Evolutionary conservation across 2,888 invertebrate genomes (phyloP).

Genomic region (Drosophila eohydei): DNA sequence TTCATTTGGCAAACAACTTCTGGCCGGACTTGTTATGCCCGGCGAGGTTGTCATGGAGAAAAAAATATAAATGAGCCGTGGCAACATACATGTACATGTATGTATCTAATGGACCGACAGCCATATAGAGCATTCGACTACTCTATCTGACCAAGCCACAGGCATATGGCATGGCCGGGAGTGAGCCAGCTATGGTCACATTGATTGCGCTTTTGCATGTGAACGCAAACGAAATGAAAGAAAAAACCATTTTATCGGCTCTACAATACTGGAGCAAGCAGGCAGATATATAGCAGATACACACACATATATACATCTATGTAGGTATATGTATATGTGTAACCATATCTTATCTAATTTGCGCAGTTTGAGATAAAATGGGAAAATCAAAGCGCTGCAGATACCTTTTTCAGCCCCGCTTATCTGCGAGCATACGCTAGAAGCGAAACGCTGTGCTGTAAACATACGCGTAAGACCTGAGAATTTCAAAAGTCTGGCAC

Average conservation of each 20-base stretch:
- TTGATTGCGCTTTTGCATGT: constrained; percentile 49
- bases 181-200: not conserved
- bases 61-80: constrained; percentile 9
- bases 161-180: constrained; percentile 7
- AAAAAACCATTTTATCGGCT: constrained; percentile 15
- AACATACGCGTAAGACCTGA: constrained; percentile 7
- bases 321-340: constrained; percentile 6
- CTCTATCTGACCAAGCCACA: constrained; percentile 38
- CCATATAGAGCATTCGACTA: constrained; percentile 1
- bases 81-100: constrained; percentile 16
- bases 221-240: constrained; percentile 18
- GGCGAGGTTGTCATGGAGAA: constrained; percentile 50
- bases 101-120: constrained; percentile 29
- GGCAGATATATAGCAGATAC: constrained; percentile 1
- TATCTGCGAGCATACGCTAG: constrained; percentile 23
- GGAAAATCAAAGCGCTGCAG: constrained; percentile 18
- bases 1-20: constrained; percentile 59
- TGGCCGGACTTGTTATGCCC: constrained; percentile 51
- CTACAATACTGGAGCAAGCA: constrained; percentile 32
- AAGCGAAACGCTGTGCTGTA: constrained; percentile 4
- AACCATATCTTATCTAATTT: constrained; percentile 55
- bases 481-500: constrained; percentile 6
- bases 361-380: constrained; percentile 49
- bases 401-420: constrained; percentile 4
- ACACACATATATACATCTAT: too few relatives aligned